Evolutionary conservation across 2,113 vertebrate genomes (phyloP).

Genomic region (Formicarius rufipectus): DNA sequence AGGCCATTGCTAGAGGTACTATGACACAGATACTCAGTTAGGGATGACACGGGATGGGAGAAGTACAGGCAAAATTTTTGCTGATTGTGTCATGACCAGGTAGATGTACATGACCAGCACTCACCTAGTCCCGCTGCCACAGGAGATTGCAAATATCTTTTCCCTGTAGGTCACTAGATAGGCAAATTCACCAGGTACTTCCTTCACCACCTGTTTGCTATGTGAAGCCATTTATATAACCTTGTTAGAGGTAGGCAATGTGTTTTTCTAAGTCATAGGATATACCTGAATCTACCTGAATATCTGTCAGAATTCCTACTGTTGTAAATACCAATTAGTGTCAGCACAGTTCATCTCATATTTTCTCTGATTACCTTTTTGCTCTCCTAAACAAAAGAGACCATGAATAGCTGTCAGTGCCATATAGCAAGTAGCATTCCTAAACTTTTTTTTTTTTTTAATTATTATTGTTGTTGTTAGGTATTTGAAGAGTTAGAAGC

Average conservation of each 20-base stretch:
- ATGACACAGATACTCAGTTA: not conserved
- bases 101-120: not conserved
- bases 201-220: not conserved
- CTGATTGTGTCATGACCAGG: not conserved
- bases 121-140: not conserved
- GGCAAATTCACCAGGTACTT: not conserved
- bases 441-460: too few species aligned
- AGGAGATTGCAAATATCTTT: not conserved
- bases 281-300: not conserved
- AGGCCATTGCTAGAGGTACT: not conserved
- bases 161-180: not conserved
- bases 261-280: not conserved
- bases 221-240: not conserved
- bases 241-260: not conserved
- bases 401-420: not conserved
- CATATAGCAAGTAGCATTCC: not conserved
- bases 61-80: not conserved
- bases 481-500: not conserved
- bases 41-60: rapidly evolving
- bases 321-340: not conserved
- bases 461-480: not conserved
- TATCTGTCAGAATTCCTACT: not conserved
- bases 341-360: not conserved
- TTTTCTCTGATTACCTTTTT: not conserved
- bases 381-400: not conserved